Base-by-base conservation (phyloP, 2,797 vertebrate genomes). In the Sebastes minor region DNA sequence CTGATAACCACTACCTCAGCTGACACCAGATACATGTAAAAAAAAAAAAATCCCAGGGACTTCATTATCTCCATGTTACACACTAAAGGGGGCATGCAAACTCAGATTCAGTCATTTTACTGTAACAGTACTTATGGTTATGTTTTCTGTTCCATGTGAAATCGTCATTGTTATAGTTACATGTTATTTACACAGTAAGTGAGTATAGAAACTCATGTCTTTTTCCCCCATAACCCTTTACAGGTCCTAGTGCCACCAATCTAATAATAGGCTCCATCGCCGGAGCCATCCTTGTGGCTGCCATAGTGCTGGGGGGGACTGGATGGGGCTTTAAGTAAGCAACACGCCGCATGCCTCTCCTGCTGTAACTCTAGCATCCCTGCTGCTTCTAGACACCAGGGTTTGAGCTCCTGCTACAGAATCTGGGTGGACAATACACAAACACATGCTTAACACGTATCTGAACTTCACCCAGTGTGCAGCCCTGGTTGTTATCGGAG, bases 251-350 rank as follows among this genome's bases (percentile, higher is more conserved):
- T 95, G 99, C 98, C 96, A 99, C 99, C 97, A 99, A 99, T 97
- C 98, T 99, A 96, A 99, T 99, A 97, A 99, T 99, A 98, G 99
- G 99, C 95, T 99, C 99, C 97, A 99, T 99, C 97, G 99, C 99
- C 96, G 98, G 99, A 96, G 99, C 99, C 97, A 99, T 99, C 97
- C 98, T 99, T 97, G 99, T 99, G 97, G 98, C 98, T 95, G 98
- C 99, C 95, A 99, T 99, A 99, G 99, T 99, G 97, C 98, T 99
- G 97, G 99, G 99, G 97, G 99, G 99, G 94, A 99, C 99, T 96
- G 99, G 99, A 98, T 99, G 99, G 99, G 99, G 99, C 95, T 99
- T 99, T 99, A 99, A 99, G 99, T 99, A 99, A 99, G 99, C 97
- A 98, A 96, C 90, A 91, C 80, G 92, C 93, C 93, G 98, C 98